These are phyloP conservation scores for Chloropsis hardwickii DNA, from an alignment of 2,113 vertebrate genomes.

Conservation along the genomic window DNA sequence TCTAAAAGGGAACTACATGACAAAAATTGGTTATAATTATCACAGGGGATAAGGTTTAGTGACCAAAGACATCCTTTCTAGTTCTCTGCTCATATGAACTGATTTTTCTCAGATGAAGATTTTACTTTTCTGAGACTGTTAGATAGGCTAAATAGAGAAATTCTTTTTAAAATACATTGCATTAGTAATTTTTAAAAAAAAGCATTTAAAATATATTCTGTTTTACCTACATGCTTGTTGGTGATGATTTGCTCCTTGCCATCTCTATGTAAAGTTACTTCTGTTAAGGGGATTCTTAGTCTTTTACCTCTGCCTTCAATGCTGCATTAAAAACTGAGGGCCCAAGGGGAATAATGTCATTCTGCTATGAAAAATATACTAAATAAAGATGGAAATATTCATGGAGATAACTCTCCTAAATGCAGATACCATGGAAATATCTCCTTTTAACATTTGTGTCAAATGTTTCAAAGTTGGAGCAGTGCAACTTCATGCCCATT, in stretches of 20 bases:
- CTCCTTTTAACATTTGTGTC: constrained; percentile 64
- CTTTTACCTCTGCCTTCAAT: constrained; percentile 41
- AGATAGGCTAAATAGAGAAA: neutral
- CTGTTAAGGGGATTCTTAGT: constrained; percentile 25
- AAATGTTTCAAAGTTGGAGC: constrained; percentile 61
- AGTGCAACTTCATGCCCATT: constrained; percentile 35
- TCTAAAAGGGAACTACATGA: neutral
- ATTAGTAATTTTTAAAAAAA: neutral
- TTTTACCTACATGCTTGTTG: neutral
- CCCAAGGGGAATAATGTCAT: constrained; percentile 49
- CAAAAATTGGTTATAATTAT: neutral
- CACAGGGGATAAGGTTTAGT: neutral
- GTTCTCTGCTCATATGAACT: neutral
- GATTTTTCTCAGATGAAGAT: neutral
- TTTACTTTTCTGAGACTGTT: neutral
- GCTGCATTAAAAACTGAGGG: constrained; percentile 26
- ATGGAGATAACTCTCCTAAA: constrained; percentile 54
- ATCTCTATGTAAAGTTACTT: neutral
- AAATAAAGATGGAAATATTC: constrained; percentile 63
- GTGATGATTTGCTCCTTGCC: neutral
- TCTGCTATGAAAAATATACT: constrained; percentile 54
- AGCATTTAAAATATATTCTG: neutral
- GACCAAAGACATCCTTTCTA: neutral
- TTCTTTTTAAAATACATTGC: neutral
- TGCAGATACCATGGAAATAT: constrained; percentile 59